Evolutionary conservation across 2,888 invertebrate species (phyloP), one percentile per base, ranked within the genome.

Genomic region (Calameuta filiformis): DNA sequence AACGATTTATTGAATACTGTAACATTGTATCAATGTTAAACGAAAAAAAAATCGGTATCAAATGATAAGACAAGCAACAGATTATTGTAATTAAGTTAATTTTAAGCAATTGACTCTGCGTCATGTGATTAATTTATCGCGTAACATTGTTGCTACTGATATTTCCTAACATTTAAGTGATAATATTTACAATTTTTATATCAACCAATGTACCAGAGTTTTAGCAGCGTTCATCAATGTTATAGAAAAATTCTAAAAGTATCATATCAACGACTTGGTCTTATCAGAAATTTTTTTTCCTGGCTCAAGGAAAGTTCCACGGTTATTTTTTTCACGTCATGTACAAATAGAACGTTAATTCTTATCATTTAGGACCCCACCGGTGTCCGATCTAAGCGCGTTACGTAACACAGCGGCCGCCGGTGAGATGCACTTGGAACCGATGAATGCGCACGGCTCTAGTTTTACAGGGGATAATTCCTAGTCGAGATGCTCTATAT

Each of bases 401-500:
- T 56, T 56, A 56, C 56, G 23, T 56, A 56, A 56, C 9, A 56
- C 1, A 23, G 56, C 9, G 23, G 23, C 9, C 9, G 56, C 56
- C 56, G 76, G 83, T 82, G 56, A 82, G 23, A 33, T 31, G 71
- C 71, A 71, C 71, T 71, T 34, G 31, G 34, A 33, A 31, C 71
- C 34, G 9, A 34, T 68, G 83, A 81, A 77, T 77, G 35, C 75
- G 68, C 75, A 75, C 75, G 75, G 75, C 75, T 56, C 75, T 75
- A 33, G 31, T 71, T 68, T 73, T 69, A 35, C 11, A 77, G 69
- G n/a, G 40, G 33, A 37, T 34, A 75, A 68, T 23, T 69, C 11
- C 35, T 34, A 31, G 34, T 33, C 40, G n/a, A 30, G 75, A 11
- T 56, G 56, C 56, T 1, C 56, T 56, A 56, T 56, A 56, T 56